Evolutionary conservation across 2,797 vertebrate species (phyloP).

Genomic region (Sparidentex hasta): DNA sequence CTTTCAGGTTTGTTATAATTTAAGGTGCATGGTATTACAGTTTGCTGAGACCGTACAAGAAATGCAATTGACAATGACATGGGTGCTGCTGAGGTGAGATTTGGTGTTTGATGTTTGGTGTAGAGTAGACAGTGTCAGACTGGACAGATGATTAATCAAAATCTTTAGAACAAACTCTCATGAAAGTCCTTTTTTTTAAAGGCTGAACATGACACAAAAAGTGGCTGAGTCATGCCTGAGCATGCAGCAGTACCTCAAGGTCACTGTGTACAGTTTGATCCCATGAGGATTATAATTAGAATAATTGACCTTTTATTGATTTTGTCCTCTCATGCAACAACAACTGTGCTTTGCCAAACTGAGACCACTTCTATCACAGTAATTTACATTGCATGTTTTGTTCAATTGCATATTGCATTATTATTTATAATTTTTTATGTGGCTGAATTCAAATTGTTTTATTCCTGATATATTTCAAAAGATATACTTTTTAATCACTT

Average conservation of each 20-base stretch:
- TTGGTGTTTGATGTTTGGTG: not conserved
- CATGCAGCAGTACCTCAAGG: conserved; percentile 5
- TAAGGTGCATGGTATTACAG: conserved; percentile 22
- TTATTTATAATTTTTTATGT: too few relatives aligned
- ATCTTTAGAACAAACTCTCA: not conserved
- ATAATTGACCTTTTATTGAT: conserved; percentile 5
- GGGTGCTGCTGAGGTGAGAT: not conserved
- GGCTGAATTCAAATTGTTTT: too few relatives aligned
- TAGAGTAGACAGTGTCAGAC: not conserved
- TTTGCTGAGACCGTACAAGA: not conserved
- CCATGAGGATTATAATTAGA: not conserved
- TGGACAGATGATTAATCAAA: not conserved
- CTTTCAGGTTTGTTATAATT: conserved; percentile 48
- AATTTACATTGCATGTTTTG: not conserved
- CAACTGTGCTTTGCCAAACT: not conserved
- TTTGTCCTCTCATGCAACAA: not conserved
- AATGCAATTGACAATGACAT: not conserved
- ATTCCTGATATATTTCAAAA: not conserved
- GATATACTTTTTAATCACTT: not conserved
- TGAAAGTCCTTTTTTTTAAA: not conserved
- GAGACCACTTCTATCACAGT: not conserved
- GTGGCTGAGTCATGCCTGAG: not conserved
- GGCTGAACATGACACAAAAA: conserved; percentile 4
- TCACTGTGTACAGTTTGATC: conserved; percentile 14
- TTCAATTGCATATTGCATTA: not conserved